Conservation (phyloP, 1,140 invertebrate genomes). For the Drosophila tropicalis region DNA sequence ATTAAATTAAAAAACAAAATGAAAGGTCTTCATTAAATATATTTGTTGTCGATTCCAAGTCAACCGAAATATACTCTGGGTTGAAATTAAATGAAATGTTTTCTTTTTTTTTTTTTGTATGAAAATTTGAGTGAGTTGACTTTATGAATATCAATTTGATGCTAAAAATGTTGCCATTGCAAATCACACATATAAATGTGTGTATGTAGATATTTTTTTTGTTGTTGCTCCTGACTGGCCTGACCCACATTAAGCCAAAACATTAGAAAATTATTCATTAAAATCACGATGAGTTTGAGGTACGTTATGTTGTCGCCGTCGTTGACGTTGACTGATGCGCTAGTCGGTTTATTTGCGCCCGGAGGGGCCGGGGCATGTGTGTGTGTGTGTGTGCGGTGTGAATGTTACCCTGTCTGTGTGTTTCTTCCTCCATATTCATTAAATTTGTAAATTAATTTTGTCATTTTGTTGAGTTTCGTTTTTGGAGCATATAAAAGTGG, state of each 20-base stretch:
- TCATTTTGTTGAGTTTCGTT: conserved; percentile 70
- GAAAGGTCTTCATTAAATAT: no score
- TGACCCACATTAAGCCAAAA: conserved; percentile 31
- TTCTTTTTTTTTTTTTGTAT: conserved; percentile 3
- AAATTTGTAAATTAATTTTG: conserved; percentile 77
- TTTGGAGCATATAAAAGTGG: conserved; percentile 64
- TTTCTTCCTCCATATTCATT: conserved; percentile 58
- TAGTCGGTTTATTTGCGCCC: conserved; percentile 61
- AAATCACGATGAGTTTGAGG: conserved; percentile 46
- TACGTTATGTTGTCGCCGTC: not conserved
- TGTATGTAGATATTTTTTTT: not conserved
- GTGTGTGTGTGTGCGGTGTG: not conserved
- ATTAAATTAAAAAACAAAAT: no score
- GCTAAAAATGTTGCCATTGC: conserved; percentile 2
- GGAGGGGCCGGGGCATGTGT: conserved; percentile 2
- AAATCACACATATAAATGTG: not conserved
- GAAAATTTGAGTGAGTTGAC: not conserved
- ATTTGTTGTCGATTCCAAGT: no score
- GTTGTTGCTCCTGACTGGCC: not conserved
- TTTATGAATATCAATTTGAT: conserved; percentile 3
- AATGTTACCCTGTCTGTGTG: conserved; percentile 32
- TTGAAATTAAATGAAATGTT: not conserved
- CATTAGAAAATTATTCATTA: conserved; percentile 76
- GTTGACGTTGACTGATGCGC: conserved; percentile 64
- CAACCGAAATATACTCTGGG: not conserved